A percentile compares a stretch with the other conserved stretches of the same genome.
Conservation (phyloP, 2,888 invertebrate species). For the Dorcus parallelipipedus region DNA sequence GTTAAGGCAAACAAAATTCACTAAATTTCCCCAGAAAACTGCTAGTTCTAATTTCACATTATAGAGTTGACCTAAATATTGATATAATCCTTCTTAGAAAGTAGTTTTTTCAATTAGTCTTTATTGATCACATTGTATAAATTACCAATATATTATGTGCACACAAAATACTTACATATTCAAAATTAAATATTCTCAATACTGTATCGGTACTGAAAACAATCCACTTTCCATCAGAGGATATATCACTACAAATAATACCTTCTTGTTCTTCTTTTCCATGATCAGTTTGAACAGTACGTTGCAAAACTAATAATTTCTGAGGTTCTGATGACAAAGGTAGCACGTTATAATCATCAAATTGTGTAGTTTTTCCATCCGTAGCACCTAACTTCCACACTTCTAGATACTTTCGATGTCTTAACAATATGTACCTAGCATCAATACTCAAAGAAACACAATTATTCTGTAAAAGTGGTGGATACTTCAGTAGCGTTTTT, state of each 20-base stretch:
- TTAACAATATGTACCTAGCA: constrained; percentile 57
- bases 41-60: too few species aligned
- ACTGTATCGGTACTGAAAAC: constrained; percentile 69
- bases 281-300: constrained; percentile 44
- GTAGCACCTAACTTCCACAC: constrained; percentile 59
- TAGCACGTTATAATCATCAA: constrained; percentile 24
- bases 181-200: constrained; percentile 65
- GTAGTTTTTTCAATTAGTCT: too few species aligned
- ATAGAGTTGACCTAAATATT: too few species aligned
- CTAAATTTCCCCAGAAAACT: too few species aligned
- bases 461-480: constrained; percentile 65
- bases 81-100: too few species aligned
- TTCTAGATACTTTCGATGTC: constrained; percentile 55
- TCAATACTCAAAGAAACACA: constrained; percentile 55
- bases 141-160: too few species aligned
- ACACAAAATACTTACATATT: constrained; percentile 48
- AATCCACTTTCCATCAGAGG: constrained; percentile 67
- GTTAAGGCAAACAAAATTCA: too few species aligned
- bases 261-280: constrained; percentile 55
- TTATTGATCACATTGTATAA: too few species aligned
- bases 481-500: constrained; percentile 65
- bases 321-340: constrained; percentile 56
- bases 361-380: neutral
- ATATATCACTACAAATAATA: constrained; percentile 69
- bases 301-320: constrained; percentile 66